Conservation (phyloP, 2,888 invertebrate species). For the Eristalinus aeneus region DNA sequence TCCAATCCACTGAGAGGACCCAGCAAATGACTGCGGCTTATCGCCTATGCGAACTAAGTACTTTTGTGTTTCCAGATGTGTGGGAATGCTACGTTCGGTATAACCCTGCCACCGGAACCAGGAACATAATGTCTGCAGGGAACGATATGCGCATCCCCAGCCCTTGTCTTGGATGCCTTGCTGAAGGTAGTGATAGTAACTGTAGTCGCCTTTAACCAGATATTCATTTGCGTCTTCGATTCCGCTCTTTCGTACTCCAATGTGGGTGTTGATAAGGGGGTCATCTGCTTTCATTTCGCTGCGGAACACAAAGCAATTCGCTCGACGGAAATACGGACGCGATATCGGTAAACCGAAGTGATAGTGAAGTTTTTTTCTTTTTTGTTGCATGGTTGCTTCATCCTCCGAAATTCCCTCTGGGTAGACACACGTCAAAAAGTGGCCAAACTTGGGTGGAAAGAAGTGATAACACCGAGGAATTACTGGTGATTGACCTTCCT, state of each 20-base stretch:
- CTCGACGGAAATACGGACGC: slow-evolving; percentile 88
- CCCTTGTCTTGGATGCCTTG: slow-evolving; percentile 96
- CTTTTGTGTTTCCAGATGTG: slow-evolving; percentile 93
- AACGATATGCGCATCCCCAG: slow-evolving; percentile 99
- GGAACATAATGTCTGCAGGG: slow-evolving; percentile 96
- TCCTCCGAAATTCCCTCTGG: slow-evolving; percentile 86
- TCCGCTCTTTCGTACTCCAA: slow-evolving; percentile 80
- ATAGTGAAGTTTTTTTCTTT: slow-evolving; percentile 86
- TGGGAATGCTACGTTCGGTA: slow-evolving; percentile 88
- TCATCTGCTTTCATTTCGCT: slow-evolving; percentile 79
- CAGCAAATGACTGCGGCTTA: slow-evolving; percentile 92
- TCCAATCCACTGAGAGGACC: slow-evolving; percentile 98
- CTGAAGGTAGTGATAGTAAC: slow-evolving; percentile 98
- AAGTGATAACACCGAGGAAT: slow-evolving; percentile 86
- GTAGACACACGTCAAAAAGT: slow-evolving; percentile 89
- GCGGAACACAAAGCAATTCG: slow-evolving; percentile 84
- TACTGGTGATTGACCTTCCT: slow-evolving; percentile 73
- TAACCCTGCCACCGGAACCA: slow-evolving; percentile 97
- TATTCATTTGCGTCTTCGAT: slow-evolving; percentile 81
- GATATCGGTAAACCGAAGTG: slow-evolving; percentile 86
- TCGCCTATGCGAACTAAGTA: slow-evolving; percentile 97
- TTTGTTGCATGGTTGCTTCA: slow-evolving; percentile 84
- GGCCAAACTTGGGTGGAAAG: slow-evolving; percentile 84
- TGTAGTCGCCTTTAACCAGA: slow-evolving; percentile 91
- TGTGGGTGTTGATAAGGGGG: slow-evolving; percentile 88